These are phyloP conservation scores for Anguilla megastoma DNA, from an alignment of 2,797 vertebrate genomes.

Conservation along the genomic window DNA sequence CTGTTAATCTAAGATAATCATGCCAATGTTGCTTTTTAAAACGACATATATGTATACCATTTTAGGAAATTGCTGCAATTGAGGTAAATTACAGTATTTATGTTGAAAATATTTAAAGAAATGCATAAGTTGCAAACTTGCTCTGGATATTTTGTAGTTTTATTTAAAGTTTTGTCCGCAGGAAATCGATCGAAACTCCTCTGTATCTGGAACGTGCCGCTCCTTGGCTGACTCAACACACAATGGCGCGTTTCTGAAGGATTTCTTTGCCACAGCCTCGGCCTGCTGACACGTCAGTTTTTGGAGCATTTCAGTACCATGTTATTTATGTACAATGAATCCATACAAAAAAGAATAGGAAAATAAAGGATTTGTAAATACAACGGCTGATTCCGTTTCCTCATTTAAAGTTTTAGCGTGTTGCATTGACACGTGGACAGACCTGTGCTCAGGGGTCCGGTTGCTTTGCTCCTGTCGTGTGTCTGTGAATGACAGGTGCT, in stretches of 20 bases:
- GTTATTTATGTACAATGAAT: slow-evolving; percentile 59
- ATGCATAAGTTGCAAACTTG: slow-evolving; percentile 43
- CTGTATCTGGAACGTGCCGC: slow-evolving; percentile 47
- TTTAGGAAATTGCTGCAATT: slow-evolving; percentile 58
- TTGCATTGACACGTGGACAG: not conserved
- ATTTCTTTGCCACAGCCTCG: slow-evolving; percentile 49
- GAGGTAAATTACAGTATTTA: slow-evolving; percentile 70
- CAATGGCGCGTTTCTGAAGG: slow-evolving; percentile 10
- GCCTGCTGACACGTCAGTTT: slow-evolving; percentile 46
- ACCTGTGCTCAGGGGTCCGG: not conserved
- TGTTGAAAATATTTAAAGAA: slow-evolving; percentile 47
- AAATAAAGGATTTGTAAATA: slow-evolving; percentile 45
- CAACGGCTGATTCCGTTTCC: not conserved
- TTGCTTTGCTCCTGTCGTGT: not conserved
- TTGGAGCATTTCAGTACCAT: slow-evolving; percentile 38
- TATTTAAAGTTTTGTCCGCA: slow-evolving; percentile 38
- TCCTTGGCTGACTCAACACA: slow-evolving; percentile 17
- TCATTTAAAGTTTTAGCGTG: not conserved
- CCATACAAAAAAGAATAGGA: slow-evolving; percentile 64
- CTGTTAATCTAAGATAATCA: slow-evolving; percentile 47
- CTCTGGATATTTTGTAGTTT: slow-evolving; percentile 51
- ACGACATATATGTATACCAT: slow-evolving; percentile 41
- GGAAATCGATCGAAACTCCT: slow-evolving; percentile 40
- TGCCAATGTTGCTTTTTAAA: slow-evolving; percentile 53
- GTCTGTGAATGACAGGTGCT: slow-evolving; percentile 9